These are phyloP conservation scores for Molorchus minor DNA, from an alignment of 2,888 invertebrate genomes.

Conservation along the genomic window DNA sequence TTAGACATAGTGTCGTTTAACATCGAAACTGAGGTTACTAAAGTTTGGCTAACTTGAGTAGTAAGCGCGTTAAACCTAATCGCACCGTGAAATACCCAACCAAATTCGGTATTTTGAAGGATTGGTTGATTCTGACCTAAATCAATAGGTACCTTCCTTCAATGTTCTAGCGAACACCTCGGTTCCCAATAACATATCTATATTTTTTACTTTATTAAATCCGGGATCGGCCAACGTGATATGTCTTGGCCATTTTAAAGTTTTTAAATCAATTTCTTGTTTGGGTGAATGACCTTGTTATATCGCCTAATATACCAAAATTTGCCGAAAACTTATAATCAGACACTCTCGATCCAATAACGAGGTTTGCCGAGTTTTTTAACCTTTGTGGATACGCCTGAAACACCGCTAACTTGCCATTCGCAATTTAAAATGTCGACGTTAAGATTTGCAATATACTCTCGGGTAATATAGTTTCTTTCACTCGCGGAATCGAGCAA, in stretches of 20 bases:
- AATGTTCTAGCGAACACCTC: not conserved
- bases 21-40: not conserved
- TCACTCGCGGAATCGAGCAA: constrained; percentile 6
- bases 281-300: not conserved
- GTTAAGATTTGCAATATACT: not conserved
- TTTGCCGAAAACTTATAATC: not conserved
- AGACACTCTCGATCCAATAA: not conserved
- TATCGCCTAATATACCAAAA: not conserved
- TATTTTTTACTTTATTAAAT: not conserved
- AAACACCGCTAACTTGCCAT: constrained; percentile 6
- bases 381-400: constrained; percentile 1
- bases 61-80: not conserved
- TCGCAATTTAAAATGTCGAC: not conserved
- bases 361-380: not conserved
- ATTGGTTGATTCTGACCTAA: not conserved
- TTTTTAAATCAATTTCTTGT: not conserved
- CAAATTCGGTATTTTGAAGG: constrained; percentile 7
- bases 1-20: no score
- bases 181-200: constrained; percentile 4
- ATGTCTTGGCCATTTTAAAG: no score
- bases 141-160: constrained; percentile 1
- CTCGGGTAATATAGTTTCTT: not conserved
- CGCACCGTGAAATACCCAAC: not conserved
- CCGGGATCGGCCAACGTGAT: constrained; percentile 3
- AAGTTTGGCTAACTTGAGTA: not conserved